Percentiles rank a stretch among this genome's conserved stretches.
phyloP scores from a whole-genome alignment of 2,113 vertebrate genomes.

The Varanus komodoensis region DNA sequence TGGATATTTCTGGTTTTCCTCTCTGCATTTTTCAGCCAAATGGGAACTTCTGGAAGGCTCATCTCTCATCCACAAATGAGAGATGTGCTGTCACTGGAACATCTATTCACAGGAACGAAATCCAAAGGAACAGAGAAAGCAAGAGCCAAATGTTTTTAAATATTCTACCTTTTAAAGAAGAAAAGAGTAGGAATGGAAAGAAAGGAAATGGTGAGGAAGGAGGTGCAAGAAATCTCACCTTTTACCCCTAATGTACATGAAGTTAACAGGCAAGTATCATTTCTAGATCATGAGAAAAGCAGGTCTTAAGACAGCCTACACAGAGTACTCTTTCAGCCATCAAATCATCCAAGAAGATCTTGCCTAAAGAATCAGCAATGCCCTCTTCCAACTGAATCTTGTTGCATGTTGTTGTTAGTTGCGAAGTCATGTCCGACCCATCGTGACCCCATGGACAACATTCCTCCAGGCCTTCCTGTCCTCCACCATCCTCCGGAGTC shows the following conservation, averaged over 20 bases:
- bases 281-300: neutral
- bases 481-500: no score
- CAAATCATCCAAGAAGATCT: neutral
- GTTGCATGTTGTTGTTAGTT: no score
- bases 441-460: no score
- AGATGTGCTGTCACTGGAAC: slow-evolving; percentile 15
- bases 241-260: neutral
- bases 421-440: no score
- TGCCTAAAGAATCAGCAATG: neutral
- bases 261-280: neutral
- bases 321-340: neutral
- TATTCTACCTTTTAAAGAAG: neutral
- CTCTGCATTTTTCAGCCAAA: slow-evolving; percentile 16
- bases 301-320: neutral
- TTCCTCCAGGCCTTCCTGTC: no score
- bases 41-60: slow-evolving; percentile 9
- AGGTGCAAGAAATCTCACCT: slow-evolving; percentile 15
- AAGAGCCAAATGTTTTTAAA: slow-evolving; percentile 5
- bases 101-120: slow-evolving; percentile 5
- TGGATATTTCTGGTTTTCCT: slow-evolving; percentile 16
- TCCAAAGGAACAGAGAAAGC: neutral
- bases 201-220: neutral
- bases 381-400: neutral
- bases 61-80: neutral
- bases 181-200: neutral